These are phyloP conservation scores for Salpingus planirostris DNA, from an alignment of 2,888 invertebrate genomes.

Conservation along the genomic window DNA sequence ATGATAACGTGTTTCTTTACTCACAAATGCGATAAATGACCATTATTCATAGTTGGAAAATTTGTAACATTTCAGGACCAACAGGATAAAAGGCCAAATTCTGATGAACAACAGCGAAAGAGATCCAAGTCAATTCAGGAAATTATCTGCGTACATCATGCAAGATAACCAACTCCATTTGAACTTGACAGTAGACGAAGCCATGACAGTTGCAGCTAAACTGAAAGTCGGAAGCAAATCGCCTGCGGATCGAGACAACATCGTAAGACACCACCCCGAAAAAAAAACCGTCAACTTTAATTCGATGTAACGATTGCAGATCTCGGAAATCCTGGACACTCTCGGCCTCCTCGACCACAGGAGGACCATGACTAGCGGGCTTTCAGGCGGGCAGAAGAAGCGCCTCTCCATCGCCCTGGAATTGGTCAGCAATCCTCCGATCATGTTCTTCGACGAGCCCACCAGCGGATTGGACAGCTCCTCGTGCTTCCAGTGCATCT, in stretches of 20 bases:
- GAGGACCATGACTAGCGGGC: conserved; percentile 81
- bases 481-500: conserved; percentile 90
- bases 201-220: conserved; percentile 87
- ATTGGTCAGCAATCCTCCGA: conserved; percentile 91
- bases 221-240: conserved; percentile 74
- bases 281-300: background rate
- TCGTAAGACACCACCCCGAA: conserved; percentile 51
- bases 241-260: conserved; percentile 65
- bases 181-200: conserved; percentile 87
- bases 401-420: conserved; percentile 90
- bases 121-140: conserved; percentile 78
- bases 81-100: conserved; percentile 73
- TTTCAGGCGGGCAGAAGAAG: conserved; percentile 93
- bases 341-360: conserved; percentile 79
- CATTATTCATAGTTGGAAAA: too few relatives aligned
- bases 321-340: conserved; percentile 84
- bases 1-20: too few relatives aligned
- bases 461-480: conserved; percentile 94
- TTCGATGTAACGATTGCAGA: conserved; percentile 46
- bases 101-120: conserved; percentile 78
- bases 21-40: too few relatives aligned
- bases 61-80: conserved; percentile 65
- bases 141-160: conserved; percentile 94
- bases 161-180: conserved; percentile 89
- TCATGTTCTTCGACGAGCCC: conserved; percentile 97